These are phyloP conservation scores for Apeira syringaria DNA, from an alignment of 2,888 invertebrate genomes.

Conservation along the genomic window DNA sequence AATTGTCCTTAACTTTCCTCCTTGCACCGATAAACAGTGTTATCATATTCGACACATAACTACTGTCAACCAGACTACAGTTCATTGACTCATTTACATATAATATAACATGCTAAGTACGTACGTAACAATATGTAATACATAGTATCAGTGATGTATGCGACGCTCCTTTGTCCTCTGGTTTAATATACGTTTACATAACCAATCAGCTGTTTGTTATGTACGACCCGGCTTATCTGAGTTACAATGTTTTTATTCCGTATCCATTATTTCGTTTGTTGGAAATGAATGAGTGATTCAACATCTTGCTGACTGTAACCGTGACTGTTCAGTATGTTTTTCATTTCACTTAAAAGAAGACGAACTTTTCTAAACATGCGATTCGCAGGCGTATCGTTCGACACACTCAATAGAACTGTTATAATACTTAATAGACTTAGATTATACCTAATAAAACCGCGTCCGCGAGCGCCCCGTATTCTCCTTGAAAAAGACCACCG, in stretches of 20 bases:
- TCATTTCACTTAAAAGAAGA: no score
- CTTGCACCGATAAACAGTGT: not conserved
- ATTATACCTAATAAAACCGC: no score
- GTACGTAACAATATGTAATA: constrained; percentile 22
- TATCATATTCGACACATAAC: constrained; percentile 9
- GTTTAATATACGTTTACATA: constrained; percentile 35
- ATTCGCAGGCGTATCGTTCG: no score
- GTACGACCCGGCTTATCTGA: constrained; percentile 32
- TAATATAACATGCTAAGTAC: constrained; percentile 9
- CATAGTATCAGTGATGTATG: constrained; percentile 17
- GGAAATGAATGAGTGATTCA: not conserved
- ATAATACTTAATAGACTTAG: no score
- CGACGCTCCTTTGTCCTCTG: constrained; percentile 36
- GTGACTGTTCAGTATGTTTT: no score
- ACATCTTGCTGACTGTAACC: no score
- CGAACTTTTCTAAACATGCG: no score
- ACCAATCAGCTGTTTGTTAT: constrained; percentile 45
- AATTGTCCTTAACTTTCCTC: not conserved
- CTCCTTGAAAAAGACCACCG: no score
- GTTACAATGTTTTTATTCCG: constrained; percentile 29
- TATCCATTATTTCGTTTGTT: constrained; percentile 19
- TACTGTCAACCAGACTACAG: constrained; percentile 14
- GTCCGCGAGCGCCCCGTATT: no score
- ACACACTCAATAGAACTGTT: no score
- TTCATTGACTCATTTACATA: constrained; percentile 25